phyloP scores from a whole-genome alignment of 1,140 invertebrate genomes.

The Calephelis nemesis region DNA sequence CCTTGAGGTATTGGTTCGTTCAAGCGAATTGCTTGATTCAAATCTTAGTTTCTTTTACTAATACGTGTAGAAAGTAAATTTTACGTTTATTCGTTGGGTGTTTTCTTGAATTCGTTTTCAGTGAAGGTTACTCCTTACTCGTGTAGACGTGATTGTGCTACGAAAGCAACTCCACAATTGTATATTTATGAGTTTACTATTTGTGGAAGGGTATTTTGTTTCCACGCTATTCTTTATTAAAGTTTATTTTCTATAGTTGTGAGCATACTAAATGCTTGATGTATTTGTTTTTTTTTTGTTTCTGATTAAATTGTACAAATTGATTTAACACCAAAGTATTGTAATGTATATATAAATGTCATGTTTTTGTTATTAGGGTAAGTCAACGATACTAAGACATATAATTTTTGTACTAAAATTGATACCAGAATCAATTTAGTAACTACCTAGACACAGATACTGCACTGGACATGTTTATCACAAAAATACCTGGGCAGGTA shows the following conservation, averaged over 20 bases:
- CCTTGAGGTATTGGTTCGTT: slow-evolving; percentile 65
- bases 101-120: slow-evolving; percentile 52
- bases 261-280: not conserved
- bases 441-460: too few relatives aligned
- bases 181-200: slow-evolving; percentile 75
- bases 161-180: slow-evolving; percentile 69
- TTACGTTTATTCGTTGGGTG: slow-evolving; percentile 57
- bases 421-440: too few relatives aligned
- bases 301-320: too few relatives aligned
- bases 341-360: too few relatives aligned
- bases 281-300: not conserved
- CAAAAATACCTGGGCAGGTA: too few relatives aligned
- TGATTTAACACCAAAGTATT: too few relatives aligned
- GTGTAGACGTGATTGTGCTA: slow-evolving; percentile 63
- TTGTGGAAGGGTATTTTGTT: slow-evolving; percentile 54
- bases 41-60: slow-evolving; percentile 71
- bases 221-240: slow-evolving; percentile 12
- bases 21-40: slow-evolving; percentile 61
- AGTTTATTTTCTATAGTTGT: slow-evolving; percentile 24
- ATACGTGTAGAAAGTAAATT: slow-evolving; percentile 68
- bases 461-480: too few relatives aligned
- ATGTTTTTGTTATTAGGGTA: too few relatives aligned
- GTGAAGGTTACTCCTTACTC: slow-evolving; percentile 48
- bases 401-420: too few relatives aligned
- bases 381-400: too few relatives aligned